Conservation (phyloP, 2,888 invertebrate genomes). For the Amphipoea lucens region DNA sequence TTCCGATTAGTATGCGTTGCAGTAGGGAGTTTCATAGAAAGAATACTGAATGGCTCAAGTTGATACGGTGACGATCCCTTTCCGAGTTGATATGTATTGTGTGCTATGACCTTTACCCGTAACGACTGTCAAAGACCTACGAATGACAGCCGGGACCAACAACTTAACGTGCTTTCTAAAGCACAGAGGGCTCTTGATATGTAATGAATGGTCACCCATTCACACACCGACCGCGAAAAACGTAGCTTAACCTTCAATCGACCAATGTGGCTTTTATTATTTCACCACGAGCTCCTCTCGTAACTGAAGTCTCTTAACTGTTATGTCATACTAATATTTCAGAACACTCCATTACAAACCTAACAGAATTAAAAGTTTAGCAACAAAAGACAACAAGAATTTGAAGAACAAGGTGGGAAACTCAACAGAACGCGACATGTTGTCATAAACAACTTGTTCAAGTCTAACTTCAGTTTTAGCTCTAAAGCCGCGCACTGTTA, state of each 20-base stretch:
- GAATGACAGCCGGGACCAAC: too few species aligned
- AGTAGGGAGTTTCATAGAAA: too few species aligned
- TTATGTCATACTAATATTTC: constrained; percentile 13
- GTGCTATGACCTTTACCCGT: neutral
- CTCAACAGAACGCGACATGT: constrained; percentile 57
- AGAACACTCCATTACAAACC: constrained; percentile 29
- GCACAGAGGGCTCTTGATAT: neutral
- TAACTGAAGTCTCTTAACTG: neutral
- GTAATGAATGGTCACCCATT: neutral
- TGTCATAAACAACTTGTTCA: constrained; percentile 68
- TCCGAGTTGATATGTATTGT: too few species aligned
- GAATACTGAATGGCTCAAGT: too few species aligned
- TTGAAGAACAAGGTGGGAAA: constrained; percentile 61
- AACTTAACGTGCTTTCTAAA: neutral
- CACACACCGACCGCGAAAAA: neutral
- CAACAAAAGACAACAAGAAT: constrained; percentile 54
- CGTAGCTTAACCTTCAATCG: neutral
- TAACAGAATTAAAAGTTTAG: constrained; percentile 56
- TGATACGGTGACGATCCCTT: too few species aligned
- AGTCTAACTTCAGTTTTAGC: constrained; percentile 59
- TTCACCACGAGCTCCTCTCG: neutral
- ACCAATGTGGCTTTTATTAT: neutral
- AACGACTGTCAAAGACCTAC: neutral
- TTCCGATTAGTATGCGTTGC: too few species aligned
- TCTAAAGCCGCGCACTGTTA: constrained; percentile 41